These are phyloP conservation scores for Cryptotermes secundus DNA, from an alignment of 1,140 invertebrate species.

Conservation along the genomic window DNA sequence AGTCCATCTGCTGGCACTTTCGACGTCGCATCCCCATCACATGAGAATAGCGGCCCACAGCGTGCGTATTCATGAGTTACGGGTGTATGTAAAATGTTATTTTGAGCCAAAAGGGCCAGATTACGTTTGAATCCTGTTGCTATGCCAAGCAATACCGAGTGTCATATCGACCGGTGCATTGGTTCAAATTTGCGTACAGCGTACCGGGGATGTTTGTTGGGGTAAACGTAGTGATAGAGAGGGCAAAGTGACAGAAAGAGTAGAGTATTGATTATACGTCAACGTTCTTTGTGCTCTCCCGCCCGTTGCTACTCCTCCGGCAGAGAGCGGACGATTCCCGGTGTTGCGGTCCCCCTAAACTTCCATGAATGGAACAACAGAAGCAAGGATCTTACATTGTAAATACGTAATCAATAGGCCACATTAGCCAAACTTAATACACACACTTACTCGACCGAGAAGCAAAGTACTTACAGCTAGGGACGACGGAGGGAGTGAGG, in stretches of 20 bases:
- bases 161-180: not conserved
- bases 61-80: no score
- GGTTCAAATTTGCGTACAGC: not conserved
- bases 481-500: not conserved
- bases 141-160: not conserved
- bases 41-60: no score
- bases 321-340: not conserved
- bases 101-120: no score
- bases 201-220: not conserved
- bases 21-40: no score
- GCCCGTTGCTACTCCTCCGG: not conserved
- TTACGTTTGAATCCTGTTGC: not conserved
- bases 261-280: not conserved
- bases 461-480: not conserved
- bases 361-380: not conserved
- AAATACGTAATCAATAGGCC: not conserved
- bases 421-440: not conserved
- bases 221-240: not conserved
- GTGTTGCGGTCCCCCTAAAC: not conserved
- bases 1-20: no score
- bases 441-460: not conserved
- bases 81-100: no score
- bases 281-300: not conserved
- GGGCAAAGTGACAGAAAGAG: not conserved
- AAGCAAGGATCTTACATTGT: not conserved